Evolutionary conservation across 2,888 invertebrate species (phyloP).

Genomic region (Eristalis intricaria): DNA sequence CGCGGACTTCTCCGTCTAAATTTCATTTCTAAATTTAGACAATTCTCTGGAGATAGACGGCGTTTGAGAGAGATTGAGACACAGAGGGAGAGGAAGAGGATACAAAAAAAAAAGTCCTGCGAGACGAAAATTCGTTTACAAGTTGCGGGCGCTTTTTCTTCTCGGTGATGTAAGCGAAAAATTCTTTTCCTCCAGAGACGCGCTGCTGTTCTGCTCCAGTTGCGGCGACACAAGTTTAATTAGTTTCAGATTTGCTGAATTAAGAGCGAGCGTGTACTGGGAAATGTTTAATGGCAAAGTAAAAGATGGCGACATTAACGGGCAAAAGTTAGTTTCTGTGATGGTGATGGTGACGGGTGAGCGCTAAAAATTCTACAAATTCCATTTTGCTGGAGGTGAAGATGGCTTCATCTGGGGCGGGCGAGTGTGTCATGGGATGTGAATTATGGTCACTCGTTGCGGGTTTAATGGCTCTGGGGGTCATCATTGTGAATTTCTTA

Average conservation of each 20-base stretch:
- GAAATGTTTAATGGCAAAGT: slow-evolving; percentile 8
- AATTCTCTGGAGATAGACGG: background rate
- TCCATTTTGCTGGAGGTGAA: background rate
- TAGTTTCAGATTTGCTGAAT: slow-evolving; percentile 55
- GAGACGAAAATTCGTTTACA: slow-evolving; percentile 8
- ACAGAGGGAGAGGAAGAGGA: too few species aligned
- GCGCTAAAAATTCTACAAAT: background rate
- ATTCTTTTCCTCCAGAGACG: slow-evolving; percentile 21
- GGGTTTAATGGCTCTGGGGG: background rate
- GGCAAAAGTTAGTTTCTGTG: background rate
- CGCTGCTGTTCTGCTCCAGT: slow-evolving; percentile 18
- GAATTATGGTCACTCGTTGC: background rate
- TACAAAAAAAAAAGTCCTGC: background rate
- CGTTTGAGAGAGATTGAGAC: background rate
- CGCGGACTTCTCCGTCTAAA: background rate
- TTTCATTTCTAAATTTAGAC: background rate
- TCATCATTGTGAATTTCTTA: background rate
- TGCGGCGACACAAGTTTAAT: slow-evolving; percentile 56
- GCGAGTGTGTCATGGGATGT: background rate
- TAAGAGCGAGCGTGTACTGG: slow-evolving; percentile 24
- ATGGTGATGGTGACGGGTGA: background rate
- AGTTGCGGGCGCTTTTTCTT: slow-evolving; percentile 33
- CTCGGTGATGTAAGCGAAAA: background rate
- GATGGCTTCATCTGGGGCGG: background rate
- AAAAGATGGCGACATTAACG: slow-evolving; percentile 26